Evolutionary conservation across 2,888 invertebrate species (phyloP).

Genomic region (Rosalia funebris): DNA sequence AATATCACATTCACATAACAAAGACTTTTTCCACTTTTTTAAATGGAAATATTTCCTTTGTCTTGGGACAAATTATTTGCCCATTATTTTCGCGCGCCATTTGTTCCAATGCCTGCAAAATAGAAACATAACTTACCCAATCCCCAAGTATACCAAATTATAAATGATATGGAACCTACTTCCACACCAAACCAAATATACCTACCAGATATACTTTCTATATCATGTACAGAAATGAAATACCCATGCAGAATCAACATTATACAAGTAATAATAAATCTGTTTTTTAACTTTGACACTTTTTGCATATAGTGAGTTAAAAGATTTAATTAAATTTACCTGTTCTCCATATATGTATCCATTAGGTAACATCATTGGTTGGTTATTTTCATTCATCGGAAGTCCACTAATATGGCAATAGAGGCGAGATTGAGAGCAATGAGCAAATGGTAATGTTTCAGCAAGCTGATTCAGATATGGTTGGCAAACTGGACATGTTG

Average conservation of each 20-base stretch:
- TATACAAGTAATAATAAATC: too few relatives aligned
- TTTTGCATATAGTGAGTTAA: too few relatives aligned
- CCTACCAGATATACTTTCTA: too few relatives aligned
- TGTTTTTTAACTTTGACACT: too few relatives aligned
- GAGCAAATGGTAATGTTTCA: slow-evolving; percentile 88
- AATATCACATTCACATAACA: slow-evolving; percentile 81
- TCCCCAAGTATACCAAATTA: too few relatives aligned
- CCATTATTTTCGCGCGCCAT: slow-evolving; percentile 94
- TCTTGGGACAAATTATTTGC: slow-evolving; percentile 91
- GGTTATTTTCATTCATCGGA: slow-evolving; percentile 96
- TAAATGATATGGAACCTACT: too few relatives aligned
- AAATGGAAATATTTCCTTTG: slow-evolving; percentile 89
- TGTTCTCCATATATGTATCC: slow-evolving; percentile 96
- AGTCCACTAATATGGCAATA: slow-evolving; percentile 91
- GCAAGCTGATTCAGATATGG: slow-evolving; percentile 89
- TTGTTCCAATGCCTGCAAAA: slow-evolving; percentile 81
- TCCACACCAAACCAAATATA: too few relatives aligned
- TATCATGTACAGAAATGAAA: too few relatives aligned
- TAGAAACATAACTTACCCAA: too few relatives aligned
- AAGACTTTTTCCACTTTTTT: slow-evolving; percentile 96
- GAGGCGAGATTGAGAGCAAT: slow-evolving; percentile 94
- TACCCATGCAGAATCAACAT: too few relatives aligned
- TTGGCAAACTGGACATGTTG: slow-evolving; percentile 93
- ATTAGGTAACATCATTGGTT: slow-evolving; percentile 98
- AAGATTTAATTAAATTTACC: too few relatives aligned